Conservation (phyloP, 2,888 invertebrate genomes). For the Lasioglossum leucozonium region DNA sequence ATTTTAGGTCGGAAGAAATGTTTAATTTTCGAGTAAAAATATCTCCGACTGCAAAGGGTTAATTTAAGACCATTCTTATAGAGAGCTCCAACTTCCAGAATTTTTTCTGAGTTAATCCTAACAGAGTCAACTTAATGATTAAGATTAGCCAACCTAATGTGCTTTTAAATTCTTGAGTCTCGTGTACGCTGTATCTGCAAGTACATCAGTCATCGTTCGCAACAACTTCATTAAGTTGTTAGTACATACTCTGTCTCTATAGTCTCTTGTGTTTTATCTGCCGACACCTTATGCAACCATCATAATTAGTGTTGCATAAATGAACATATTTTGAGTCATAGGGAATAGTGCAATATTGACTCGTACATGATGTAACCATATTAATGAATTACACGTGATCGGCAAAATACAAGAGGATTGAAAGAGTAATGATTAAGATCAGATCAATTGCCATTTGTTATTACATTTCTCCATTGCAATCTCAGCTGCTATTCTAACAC, state of each 20-base stretch:
- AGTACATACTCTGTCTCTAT: neutral
- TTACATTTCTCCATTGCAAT: neutral
- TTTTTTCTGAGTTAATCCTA: no score
- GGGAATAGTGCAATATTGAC: neutral
- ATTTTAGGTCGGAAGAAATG: no score
- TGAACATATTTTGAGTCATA: neutral
- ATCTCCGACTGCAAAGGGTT: no score
- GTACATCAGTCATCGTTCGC: neutral
- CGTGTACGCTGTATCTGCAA: neutral
- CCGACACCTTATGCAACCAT: neutral
- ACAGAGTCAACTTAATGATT: no score
- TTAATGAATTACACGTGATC: neutral
- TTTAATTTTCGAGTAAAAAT: no score
- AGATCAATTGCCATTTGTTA: neutral
- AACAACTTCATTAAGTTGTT: neutral
- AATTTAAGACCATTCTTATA: no score
- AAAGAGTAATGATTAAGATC: neutral
- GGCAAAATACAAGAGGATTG: neutral
- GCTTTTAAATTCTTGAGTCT: neutral
- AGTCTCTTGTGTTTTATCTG: neutral
- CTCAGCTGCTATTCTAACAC: no score
- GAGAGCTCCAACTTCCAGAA: no score
- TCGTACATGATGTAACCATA: neutral
- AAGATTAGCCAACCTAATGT: neutral
- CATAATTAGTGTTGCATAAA: neutral